Evolutionary conservation across 2,888 invertebrate species (phyloP).

Genomic region (Dendrolimus houi): DNA sequence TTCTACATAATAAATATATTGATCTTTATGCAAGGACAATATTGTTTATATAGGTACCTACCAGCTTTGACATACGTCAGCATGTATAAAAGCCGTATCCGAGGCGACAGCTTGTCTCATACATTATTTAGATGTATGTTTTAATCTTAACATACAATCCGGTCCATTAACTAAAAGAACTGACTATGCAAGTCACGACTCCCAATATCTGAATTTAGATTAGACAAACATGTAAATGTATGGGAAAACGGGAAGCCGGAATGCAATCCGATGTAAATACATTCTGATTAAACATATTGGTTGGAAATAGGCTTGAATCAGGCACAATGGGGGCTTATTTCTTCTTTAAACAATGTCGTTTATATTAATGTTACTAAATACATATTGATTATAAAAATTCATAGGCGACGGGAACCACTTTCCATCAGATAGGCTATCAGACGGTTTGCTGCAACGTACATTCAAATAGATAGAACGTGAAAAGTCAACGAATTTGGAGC

Average conservation of each 20-base stretch:
- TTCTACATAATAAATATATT: too few relatives aligned
- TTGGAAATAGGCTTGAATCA: background rate
- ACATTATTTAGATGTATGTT: conserved; percentile 50
- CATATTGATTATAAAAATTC: too few relatives aligned
- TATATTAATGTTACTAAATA: too few relatives aligned
- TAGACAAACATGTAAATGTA: conserved; percentile 44
- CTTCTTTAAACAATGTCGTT: background rate
- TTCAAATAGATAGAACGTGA: background rate
- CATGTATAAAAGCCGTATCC: conserved; percentile 24
- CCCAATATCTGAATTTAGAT: conserved; percentile 54
- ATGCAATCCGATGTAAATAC: background rate
- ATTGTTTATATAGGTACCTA: too few relatives aligned
- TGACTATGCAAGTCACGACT: conserved; percentile 61
- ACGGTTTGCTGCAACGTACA: too few relatives aligned
- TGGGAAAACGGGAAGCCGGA: background rate
- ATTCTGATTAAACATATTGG: background rate
- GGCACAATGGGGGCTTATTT: background rate
- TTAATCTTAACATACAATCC: conserved; percentile 40
- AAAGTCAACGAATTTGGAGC: background rate
- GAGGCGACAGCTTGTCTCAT: conserved; percentile 50
- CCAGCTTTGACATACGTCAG: conserved; percentile 13
- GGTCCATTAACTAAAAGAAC: conserved; percentile 33
- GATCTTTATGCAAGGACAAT: too few relatives aligned
- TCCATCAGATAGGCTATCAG: too few relatives aligned
- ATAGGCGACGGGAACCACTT: too few relatives aligned